Evolutionary conservation across 2,797 vertebrate genomes (phyloP).

Genomic region (Benthosema pterotum): DNA sequence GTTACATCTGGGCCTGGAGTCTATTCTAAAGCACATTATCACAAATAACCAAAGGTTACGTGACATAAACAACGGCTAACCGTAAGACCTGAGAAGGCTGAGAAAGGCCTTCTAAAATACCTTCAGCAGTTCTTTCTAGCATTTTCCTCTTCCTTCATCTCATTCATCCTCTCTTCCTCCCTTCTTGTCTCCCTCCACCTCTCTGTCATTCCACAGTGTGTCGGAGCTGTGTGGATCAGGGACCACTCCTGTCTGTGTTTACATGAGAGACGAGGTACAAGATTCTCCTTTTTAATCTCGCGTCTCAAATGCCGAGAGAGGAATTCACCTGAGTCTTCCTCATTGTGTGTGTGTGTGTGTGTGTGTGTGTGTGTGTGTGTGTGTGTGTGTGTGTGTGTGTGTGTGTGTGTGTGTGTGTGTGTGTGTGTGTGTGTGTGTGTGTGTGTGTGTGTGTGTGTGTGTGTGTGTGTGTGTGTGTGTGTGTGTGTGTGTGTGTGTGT

Average conservation of each 20-base stretch:
- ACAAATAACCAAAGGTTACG: too few relatives aligned
- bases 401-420: conserved; percentile 67
- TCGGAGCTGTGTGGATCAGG: conserved; percentile 74
- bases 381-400: conserved; percentile 67
- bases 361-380: conserved; percentile 75
- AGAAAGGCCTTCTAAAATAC: too few relatives aligned
- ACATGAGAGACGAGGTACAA: conserved; percentile 96
- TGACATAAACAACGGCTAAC: too few relatives aligned
- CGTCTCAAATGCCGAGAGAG: conserved; percentile 22
- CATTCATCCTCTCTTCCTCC: not conserved
- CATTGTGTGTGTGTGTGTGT: conserved; percentile 14
- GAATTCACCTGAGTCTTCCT: conserved; percentile 18
- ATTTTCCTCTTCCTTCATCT: conserved; percentile 15
- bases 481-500: conserved; percentile 30
- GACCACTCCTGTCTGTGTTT: conserved; percentile 89
- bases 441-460: conserved; percentile 36
- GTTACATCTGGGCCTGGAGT: too few relatives aligned
- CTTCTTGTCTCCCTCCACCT: not conserved
- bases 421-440: conserved; percentile 22
- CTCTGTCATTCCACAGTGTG: conserved; percentile 69
- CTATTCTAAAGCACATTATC: too few relatives aligned
- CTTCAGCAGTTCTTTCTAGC: too few relatives aligned
- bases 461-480: conserved; percentile 20
- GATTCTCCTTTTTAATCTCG: conserved; percentile 20
- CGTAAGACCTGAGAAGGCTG: too few relatives aligned